Evolutionary conservation across 1,140 invertebrate genomes (phyloP).

Genomic region (Scylla paramamosain): DNA sequence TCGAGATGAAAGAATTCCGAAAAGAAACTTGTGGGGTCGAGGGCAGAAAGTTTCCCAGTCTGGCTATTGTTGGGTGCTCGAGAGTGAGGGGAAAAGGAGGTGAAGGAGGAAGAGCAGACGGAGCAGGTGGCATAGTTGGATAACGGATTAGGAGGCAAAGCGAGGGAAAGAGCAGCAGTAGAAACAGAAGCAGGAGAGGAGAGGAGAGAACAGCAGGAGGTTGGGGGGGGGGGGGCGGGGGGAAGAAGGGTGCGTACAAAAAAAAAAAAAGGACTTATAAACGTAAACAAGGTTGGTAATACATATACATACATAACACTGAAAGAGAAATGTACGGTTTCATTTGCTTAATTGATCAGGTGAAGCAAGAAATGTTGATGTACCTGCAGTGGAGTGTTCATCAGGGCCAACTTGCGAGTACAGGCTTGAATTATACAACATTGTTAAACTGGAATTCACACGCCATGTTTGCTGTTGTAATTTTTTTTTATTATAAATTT

Average conservation of each 20-base stretch:
- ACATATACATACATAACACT: no score
- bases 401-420: no score
- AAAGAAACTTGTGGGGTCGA: not conserved
- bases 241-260: not conserved
- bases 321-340: no score
- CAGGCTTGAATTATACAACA: no score
- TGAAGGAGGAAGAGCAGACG: not conserved
- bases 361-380: no score
- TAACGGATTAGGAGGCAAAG: not conserved
- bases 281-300: no score
- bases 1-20: not conserved
- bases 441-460: no score
- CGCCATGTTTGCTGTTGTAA: no score
- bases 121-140: no score
- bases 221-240: not conserved
- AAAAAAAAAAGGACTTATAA: not conserved
- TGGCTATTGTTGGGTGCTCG: slow-evolving; percentile 16
- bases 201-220: not conserved
- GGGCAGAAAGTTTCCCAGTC: slow-evolving; percentile 26
- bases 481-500: no score
- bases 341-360: no score
- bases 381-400: no score
- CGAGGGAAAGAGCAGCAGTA: not conserved
- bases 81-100: not conserved
- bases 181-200: not conserved